These are phyloP conservation scores for Rhopilema esculentum DNA, from an alignment of 30 jellyfish, hydroid and myxozoan species.

Conservation along the genomic window DNA sequence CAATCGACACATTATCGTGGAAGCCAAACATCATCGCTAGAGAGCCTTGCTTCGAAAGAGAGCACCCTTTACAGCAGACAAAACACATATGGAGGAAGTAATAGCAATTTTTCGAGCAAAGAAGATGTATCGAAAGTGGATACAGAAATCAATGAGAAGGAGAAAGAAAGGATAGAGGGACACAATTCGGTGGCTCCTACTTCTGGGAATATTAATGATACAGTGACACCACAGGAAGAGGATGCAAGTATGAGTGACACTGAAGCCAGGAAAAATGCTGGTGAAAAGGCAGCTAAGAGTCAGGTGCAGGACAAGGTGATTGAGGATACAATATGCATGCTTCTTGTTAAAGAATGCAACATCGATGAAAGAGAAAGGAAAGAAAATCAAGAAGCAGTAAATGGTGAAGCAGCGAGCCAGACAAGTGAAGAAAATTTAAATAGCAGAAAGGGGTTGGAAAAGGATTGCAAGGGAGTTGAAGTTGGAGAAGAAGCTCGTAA, in stretches of 20 bases:
- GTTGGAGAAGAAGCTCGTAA: neutral
- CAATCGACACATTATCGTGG: neutral
- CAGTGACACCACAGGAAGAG: neutral
- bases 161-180: neutral
- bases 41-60: neutral
- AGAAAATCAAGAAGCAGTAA: neutral
- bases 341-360: neutral
- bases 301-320: neutral
- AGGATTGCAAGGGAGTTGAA: neutral
- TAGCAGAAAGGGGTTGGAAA: neutral
- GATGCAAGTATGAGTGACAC: neutral
- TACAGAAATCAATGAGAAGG: neutral
- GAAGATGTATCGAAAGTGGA: neutral
- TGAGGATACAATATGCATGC: neutral
- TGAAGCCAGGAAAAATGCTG: neutral
- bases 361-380: neutral
- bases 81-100: neutral
- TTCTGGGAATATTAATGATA: too few relatives aligned
- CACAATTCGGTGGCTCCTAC: too few relatives aligned
- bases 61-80: neutral
- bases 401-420: neutral
- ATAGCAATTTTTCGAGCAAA: neutral
- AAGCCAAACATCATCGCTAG: conserved; percentile 16
- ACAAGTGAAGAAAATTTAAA: neutral
- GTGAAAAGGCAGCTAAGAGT: neutral